phyloP scores from a whole-genome alignment of 1,140 invertebrate genomes.

The Asobara japonica region DNA sequence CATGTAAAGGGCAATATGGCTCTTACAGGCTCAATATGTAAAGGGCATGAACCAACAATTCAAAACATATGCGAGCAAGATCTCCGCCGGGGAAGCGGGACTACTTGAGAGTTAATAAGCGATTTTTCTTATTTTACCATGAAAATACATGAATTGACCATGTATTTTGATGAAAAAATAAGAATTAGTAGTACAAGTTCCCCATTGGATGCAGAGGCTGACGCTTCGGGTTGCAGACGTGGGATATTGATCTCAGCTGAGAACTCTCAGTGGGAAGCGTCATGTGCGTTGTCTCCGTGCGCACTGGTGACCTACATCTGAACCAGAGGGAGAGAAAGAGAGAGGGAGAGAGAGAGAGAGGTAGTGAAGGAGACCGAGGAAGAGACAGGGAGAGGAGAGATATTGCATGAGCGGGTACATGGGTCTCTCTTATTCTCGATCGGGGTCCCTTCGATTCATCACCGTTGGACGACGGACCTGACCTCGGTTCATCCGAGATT shows the following conservation, averaged over 20 bases:
- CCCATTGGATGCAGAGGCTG: background rate
- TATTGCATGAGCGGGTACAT: background rate
- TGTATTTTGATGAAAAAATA: no score
- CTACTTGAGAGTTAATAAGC: no score
- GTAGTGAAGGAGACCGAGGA: no score
- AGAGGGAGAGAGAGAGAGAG: no score
- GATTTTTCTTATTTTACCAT: no score
- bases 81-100: no score
- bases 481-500: constrained; percentile 28
- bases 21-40: no score
- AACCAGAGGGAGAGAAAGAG: background rate
- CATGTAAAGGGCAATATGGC: no score
- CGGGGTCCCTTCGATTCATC: background rate
- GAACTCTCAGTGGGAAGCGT: background rate
- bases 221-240: constrained; percentile 15
- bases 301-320: constrained; percentile 22
- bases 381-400: background rate
- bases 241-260: constrained; percentile 55
- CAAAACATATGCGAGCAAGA: no score
- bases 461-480: constrained; percentile 8
- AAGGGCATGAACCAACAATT: no score
- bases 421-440: background rate
- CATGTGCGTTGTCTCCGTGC: background rate
- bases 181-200: background rate
- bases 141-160: no score